Conservation (phyloP, 1,140 invertebrate species). For the Dendroctonus ponderosae region DNA sequence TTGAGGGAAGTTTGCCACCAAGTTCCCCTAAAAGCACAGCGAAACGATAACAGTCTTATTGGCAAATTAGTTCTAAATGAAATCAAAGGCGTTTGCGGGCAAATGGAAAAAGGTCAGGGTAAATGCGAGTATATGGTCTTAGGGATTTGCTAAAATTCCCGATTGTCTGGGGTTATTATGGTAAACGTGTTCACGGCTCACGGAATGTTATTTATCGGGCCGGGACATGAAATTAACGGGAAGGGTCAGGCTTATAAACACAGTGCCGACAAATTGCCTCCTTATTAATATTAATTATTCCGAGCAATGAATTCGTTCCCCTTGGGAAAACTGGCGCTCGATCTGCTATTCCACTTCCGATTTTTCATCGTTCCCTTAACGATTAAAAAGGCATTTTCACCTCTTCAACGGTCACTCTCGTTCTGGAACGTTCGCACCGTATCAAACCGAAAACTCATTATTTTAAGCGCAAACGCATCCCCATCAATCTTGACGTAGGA, state of each 20-base stretch:
- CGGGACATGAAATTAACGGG: slow-evolving; percentile 34
- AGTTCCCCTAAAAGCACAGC: no score
- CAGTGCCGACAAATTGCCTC: slow-evolving; percentile 28
- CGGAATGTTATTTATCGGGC: slow-evolving; percentile 28
- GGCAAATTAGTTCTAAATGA: no score
- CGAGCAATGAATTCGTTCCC: slow-evolving; percentile 6
- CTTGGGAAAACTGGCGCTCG: not conserved
- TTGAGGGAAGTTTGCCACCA: not conserved
- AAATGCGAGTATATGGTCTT: no score
- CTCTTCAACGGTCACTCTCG: no score
- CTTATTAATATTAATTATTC: slow-evolving; percentile 32
- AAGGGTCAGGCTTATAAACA: slow-evolving; percentile 33
- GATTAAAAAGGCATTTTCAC: no score
- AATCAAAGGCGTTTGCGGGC: no score
- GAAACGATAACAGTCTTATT: no score
- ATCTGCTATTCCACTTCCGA: not conserved
- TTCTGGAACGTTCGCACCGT: no score
- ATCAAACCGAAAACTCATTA: not conserved
- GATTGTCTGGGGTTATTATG: slow-evolving; percentile 22
- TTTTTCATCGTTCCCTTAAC: no score
- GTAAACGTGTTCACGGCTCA: slow-evolving; percentile 30
- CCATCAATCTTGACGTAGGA: slow-evolving; percentile 17
- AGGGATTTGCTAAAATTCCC: not conserved
- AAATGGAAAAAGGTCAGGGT: no score
- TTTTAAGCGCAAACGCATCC: slow-evolving; percentile 21